Conservation (phyloP, 2,797 vertebrate genomes). For the Chrysolophus pictus region DNA sequence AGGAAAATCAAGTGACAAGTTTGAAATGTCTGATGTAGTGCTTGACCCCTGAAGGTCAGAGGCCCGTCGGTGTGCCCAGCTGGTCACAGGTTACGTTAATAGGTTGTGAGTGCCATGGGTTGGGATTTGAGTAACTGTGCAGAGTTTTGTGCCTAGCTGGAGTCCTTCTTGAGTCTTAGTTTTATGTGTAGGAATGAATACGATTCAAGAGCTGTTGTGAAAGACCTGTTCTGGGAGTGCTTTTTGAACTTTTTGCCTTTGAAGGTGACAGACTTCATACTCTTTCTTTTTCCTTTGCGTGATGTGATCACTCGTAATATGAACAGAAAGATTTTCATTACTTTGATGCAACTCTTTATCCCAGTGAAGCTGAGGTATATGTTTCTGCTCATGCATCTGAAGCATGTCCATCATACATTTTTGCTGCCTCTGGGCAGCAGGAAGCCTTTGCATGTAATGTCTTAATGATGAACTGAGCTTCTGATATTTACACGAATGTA, state of each 20-base stretch:
- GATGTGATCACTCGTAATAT: accelerated
- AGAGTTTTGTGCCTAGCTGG: neutral
- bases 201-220: neutral
- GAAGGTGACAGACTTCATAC: neutral
- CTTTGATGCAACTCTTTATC: neutral
- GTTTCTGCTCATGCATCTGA: neutral
- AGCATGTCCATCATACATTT: neutral
- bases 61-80: neutral
- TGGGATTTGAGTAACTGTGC: neutral
- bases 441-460: neutral
- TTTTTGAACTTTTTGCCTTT: neutral
- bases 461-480: neutral
- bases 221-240: neutral
- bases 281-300: neutral
- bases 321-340: neutral
- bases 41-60: neutral
- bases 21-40: accelerated
- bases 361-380: accelerated
- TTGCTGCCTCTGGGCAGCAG: neutral
- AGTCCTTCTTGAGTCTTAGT: neutral
- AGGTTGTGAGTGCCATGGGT: neutral
- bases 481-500: neutral
- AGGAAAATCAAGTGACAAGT: neutral
- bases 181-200: neutral
- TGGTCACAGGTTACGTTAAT: neutral